Evolutionary conservation across 2,888 invertebrate genomes (phyloP).

Genomic region (Punctoribates punctum): DNA sequence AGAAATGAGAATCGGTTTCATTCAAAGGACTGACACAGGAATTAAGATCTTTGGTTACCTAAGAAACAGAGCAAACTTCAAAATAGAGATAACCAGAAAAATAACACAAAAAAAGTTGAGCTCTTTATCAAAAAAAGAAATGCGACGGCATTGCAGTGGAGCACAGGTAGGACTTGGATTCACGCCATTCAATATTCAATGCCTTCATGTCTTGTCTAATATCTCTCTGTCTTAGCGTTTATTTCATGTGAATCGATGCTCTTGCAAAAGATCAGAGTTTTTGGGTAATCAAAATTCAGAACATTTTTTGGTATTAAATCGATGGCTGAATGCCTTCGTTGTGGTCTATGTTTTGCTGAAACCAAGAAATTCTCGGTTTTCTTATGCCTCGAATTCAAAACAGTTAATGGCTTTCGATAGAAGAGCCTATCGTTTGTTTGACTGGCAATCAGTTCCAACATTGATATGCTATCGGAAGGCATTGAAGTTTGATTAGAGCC

Average conservation of each 20-base stretch:
- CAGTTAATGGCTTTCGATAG: conserved; percentile 15
- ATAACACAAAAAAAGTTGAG: too few species aligned
- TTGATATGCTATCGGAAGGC: neutral
- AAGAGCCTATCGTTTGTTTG: neutral
- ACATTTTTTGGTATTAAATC: conserved; percentile 18
- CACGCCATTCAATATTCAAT: neutral
- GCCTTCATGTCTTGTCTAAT: neutral
- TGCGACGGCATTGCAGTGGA: neutral
- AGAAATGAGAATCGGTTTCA: conserved; percentile 1
- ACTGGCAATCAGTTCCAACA: neutral
- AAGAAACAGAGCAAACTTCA: conserved; percentile 6
- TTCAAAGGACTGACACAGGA: neutral
- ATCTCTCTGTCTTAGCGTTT: conserved; percentile 1
- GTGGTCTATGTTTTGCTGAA: conserved; percentile 10
- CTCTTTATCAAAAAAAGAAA: neutral
- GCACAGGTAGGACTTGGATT: conserved; percentile 4
- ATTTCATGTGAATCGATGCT: conserved; percentile 19
- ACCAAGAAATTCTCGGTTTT: conserved; percentile 13
- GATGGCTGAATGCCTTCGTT: conserved; percentile 4
- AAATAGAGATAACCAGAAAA: neutral
- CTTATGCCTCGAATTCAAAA: conserved; percentile 7
- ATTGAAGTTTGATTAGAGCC: neutral
- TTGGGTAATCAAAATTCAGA: neutral
- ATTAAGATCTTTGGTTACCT: conserved; percentile 9
- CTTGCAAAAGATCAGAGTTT: neutral